Evolutionary conservation across 2,888 invertebrate species (phyloP).

Genomic region (Pterostichus madidus): DNA sequence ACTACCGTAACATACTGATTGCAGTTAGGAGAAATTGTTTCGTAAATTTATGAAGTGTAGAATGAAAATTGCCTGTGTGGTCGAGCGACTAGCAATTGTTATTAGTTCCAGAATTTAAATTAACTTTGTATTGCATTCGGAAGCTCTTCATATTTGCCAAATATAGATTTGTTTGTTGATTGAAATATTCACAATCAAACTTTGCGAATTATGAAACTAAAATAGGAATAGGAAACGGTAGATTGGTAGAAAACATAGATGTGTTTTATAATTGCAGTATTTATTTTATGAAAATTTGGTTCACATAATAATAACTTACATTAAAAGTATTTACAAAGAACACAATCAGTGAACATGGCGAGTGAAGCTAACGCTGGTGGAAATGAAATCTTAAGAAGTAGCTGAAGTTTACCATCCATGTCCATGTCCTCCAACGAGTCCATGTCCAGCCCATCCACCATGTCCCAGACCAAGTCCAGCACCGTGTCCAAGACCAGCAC

Average conservation of each 20-base stretch:
- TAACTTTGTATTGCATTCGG: not conserved
- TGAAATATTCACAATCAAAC: constrained; percentile 16
- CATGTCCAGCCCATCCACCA: constrained; percentile 57
- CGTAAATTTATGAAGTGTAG: constrained; percentile 16
- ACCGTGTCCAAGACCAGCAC: constrained; percentile 52
- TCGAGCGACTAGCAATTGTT: not conserved
- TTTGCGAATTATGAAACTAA: not conserved
- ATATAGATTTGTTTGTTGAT: not conserved
- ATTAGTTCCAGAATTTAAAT: not conserved
- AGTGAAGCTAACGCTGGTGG: too few relatives aligned
- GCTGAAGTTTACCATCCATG: constrained; percentile 27
- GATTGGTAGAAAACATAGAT: not conserved
- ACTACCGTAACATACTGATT: constrained; percentile 26
- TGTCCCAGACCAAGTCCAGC: constrained; percentile 39
- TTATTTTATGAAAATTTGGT: not conserved
- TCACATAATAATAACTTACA: not conserved
- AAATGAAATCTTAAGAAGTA: not conserved
- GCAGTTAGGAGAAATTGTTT: constrained; percentile 21
- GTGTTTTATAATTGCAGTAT: not conserved
- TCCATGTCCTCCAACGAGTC: constrained; percentile 50
- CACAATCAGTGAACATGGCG: constrained; percentile 6
- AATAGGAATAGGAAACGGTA: not conserved
- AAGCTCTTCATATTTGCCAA: not conserved
- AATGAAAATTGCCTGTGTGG: not conserved
- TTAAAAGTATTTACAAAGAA: constrained; percentile 29